Base-by-base conservation (phyloP, 2,888 invertebrate genomes). In the Ctenicera cuprea region DNA sequence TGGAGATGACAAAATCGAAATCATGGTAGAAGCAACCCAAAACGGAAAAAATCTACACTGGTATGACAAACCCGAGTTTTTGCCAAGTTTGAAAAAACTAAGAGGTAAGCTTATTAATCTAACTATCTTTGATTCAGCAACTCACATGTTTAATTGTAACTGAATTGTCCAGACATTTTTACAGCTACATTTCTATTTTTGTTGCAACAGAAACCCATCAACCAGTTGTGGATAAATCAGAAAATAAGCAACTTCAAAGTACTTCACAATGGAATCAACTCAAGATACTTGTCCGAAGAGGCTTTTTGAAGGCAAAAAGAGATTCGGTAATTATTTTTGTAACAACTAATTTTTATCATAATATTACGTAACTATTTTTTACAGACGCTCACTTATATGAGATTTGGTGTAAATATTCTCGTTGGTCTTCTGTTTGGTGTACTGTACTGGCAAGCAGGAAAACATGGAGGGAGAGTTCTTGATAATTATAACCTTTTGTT, bases 401-500 rank as follows among this genome's bases (percentile, higher is more conserved):
- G 95, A 48, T 87, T 96, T 73, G 87, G 90, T 18, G 95, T 95
- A 8, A 95, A 95, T 84, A 87, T 94, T 18, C 83, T 92, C 2
- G 92, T 94, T 20, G 95, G 95, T 0, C 81, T 95, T 0, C 93
- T 96, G 90, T 87, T 95, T 82, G 95, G 95, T 0, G 88, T 91
- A 3, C 87, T 96, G 41, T 96, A 94, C 86, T 91, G 93, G 81
- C 89, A 92, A 78, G 90, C 93, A 1, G 95, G 95, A 0, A 90
- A 90, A 74, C 93, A 95, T 77, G 95, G 94, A 0, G 92, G 93
- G 0, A 88, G 94, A 78, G 94, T 95, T 0, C 82, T 95, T 62
- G 94, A 95, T 82, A 96, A 95, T 86, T 96, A 95, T 82, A 95
- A 95, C 87, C 90, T 97, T 74, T 88, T 97, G 9, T 98, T 98